Conservation (phyloP, 2,797 vertebrate genomes). For the Coendou prehensilis region DNA sequence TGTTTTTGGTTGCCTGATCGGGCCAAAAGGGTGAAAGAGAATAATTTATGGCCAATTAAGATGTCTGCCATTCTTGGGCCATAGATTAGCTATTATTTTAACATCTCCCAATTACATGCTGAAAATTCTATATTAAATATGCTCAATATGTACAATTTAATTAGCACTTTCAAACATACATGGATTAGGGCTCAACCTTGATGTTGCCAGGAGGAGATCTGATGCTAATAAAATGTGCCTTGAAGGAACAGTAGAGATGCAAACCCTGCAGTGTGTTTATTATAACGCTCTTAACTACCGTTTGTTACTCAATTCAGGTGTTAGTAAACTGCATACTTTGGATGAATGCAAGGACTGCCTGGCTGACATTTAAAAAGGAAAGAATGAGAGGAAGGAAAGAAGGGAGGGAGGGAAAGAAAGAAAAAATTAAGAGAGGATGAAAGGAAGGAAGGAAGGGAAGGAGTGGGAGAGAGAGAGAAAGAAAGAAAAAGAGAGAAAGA, state of each 20-base stretch:
- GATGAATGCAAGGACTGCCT: neutral
- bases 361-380: neutral
- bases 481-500: neutral
- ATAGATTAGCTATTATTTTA: constrained; percentile 39
- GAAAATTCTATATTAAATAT: constrained; percentile 44
- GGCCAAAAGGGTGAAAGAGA: constrained; percentile 36
- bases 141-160: neutral
- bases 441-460: neutral
- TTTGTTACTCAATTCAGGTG: neutral
- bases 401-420: neutral
- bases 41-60: neutral
- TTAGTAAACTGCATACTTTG: neutral
- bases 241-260: neutral
- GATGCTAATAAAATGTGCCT: neutral
- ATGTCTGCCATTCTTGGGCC: neutral
- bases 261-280: neutral
- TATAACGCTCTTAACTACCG: neutral
- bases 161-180: constrained; percentile 27
- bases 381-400: neutral
- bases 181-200: neutral
- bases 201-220: neutral
- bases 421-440: too few relatives aligned
- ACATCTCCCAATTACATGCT: neutral
- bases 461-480: neutral
- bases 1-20: neutral